Evolutionary conservation across 2,888 invertebrate genomes (phyloP).

Genomic region (Cetonia aurata): DNA sequence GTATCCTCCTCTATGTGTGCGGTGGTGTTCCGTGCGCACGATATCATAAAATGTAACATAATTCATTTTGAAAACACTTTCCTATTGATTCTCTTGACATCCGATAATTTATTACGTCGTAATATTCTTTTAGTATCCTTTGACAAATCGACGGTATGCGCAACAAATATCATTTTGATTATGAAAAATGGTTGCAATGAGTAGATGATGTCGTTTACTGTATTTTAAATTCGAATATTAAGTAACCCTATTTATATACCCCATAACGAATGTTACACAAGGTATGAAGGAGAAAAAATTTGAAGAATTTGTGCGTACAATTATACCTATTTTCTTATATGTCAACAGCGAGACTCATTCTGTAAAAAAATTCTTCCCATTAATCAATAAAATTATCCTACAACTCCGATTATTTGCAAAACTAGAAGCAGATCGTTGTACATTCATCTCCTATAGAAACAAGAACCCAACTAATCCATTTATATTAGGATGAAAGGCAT

Average conservation of each 20-base stretch:
- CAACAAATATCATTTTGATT: constrained; percentile 16
- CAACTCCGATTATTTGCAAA: too few relatives aligned
- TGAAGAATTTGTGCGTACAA: too few relatives aligned
- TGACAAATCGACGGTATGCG: constrained; percentile 19
- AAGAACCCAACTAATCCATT: neutral
- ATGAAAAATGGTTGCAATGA: constrained; percentile 14
- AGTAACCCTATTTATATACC: too few relatives aligned
- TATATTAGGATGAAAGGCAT: constrained; percentile 2
- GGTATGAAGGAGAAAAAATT: too few relatives aligned
- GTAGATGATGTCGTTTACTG: constrained; percentile 1
- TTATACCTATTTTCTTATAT: too few relatives aligned
- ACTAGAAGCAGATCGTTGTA: neutral
- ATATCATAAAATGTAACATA: constrained; percentile 31
- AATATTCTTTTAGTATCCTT: constrained; percentile 17
- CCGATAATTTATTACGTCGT: constrained; percentile 35
- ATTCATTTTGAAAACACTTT: constrained; percentile 38
- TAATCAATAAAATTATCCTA: too few relatives aligned
- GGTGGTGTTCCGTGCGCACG: constrained; percentile 15
- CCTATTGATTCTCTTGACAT: constrained; percentile 40
- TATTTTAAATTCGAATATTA: neutral
- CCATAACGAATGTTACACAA: too few relatives aligned
- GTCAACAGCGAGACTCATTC: too few relatives aligned
- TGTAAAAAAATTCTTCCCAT: too few relatives aligned
- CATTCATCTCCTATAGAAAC: neutral
- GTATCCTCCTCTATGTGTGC: constrained; percentile 11